A percentile compares a stretch with the other conserved stretches of the same genome.
phyloP scores from a whole-genome alignment of 2,113 vertebrate genomes.

The Chaetodon trifascialis region DNA sequence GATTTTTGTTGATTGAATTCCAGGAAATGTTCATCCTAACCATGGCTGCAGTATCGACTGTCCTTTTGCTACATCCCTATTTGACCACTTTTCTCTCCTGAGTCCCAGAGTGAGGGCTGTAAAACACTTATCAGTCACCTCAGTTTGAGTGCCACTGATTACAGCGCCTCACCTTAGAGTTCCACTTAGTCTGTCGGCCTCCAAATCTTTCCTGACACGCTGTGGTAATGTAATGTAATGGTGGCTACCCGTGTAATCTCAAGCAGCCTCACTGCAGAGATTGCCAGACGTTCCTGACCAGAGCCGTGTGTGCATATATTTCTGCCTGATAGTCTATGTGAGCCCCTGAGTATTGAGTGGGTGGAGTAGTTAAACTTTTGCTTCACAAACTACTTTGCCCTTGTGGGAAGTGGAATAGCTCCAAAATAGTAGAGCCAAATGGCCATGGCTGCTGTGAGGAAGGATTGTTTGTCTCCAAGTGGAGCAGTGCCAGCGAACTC shows the following conservation, averaged over 20 bases:
- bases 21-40: neutral
- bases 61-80: constrained; percentile 12
- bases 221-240: constrained; percentile 48
- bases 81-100: constrained; percentile 9
- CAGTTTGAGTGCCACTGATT: constrained; percentile 47
- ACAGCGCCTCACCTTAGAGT: constrained; percentile 36
- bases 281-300: constrained; percentile 46
- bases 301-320: constrained; percentile 32
- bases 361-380: constrained; percentile 58
- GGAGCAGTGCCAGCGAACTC: constrained; percentile 41
- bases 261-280: constrained; percentile 49
- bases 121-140: constrained; percentile 52
- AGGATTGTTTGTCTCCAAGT: constrained; percentile 43
- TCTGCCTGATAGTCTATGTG: constrained; percentile 23
- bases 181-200: constrained; percentile 51
- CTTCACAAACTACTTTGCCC: constrained; percentile 56
- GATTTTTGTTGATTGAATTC: constrained; percentile 3
- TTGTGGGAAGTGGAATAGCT: constrained; percentile 57
- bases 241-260: constrained; percentile 48
- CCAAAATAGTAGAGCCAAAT: constrained; percentile 55
- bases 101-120: constrained; percentile 12
- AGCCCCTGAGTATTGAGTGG: constrained; percentile 47
- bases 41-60: neutral
- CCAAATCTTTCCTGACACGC: constrained; percentile 53
- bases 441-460: constrained; percentile 28